Evolutionary conservation across 2,888 invertebrate species (phyloP), one percentile per base, ranked within the genome.

Genomic region (Nemoura dubitans): DNA sequence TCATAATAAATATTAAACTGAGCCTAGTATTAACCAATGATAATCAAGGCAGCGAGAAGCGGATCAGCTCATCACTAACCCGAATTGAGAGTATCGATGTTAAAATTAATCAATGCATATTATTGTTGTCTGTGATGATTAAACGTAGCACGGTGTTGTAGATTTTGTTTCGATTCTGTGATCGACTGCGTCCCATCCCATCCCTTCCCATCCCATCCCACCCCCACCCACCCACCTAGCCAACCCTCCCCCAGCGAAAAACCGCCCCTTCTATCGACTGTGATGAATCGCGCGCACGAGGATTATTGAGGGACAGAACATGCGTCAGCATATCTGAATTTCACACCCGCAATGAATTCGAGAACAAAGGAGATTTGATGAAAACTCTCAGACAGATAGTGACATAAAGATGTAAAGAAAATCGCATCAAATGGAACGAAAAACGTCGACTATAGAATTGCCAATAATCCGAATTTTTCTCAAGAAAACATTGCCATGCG

Each of bases 321-420:
- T 83, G 83, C 83, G 83, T 83, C 83, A 83, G 83, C 83, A 83
- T 81, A 81, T 81, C 81, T 30, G 81, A 81, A 81, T 81, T 81
- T 83, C 83, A 83, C 83, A 83, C 83, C 43, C 83, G 83, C 30
- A 83, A 83, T 42, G 83, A 83, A 83, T 83, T 83, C 83, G 83
- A 83, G 83, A 83, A 83, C 83, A 83, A 83, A 83, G 36, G 83
- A 83, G 83, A 42, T 83, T 42, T 83, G 83, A 83, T 83, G 36
- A 83, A 83, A 83, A 83, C 36, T 83, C 26, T 14, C 26, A 83
- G 83, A 26, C 28, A 82, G 82, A 29, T 30, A 43, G 83, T n/a
- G 30, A 81, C 28, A 29, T 27, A 81, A 29, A 81, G 81, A 81
- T 29, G 81, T 29, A 81, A 30, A 29, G 29, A 81, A 30, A 81